These are phyloP conservation scores for Prorops nasuta DNA, from an alignment of 1,140 invertebrate genomes.

Conservation along the genomic window DNA sequence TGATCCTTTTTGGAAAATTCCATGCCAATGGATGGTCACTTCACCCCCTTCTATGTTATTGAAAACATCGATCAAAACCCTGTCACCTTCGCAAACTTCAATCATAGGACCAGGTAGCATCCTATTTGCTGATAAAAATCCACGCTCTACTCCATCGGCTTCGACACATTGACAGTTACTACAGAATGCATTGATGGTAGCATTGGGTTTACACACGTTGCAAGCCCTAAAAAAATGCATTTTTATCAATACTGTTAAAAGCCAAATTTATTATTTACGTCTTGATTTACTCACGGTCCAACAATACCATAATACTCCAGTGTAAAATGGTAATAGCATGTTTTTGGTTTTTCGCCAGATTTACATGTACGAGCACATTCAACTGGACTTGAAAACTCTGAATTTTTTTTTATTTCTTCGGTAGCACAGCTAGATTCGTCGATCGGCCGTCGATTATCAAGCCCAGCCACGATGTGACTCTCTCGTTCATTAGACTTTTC, in stretches of 20 bases:
- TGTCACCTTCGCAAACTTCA: slow-evolving; percentile 78
- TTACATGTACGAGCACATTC: slow-evolving; percentile 80
- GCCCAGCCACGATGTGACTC: neutral
- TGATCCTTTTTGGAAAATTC: slow-evolving; percentile 72
- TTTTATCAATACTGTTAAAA: neutral
- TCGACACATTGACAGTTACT: slow-evolving; percentile 84
- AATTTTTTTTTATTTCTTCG: slow-evolving; percentile 71
- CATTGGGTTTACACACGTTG: slow-evolving; percentile 85
- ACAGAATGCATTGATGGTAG: slow-evolving; percentile 80
- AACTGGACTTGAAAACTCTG: slow-evolving; percentile 72
- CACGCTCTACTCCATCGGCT: slow-evolving; percentile 81
- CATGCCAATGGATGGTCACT: slow-evolving; percentile 86
- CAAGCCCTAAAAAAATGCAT: slow-evolving; percentile 68
- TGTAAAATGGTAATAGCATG: slow-evolving; percentile 84
- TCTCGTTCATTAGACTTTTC: too few relatives aligned
- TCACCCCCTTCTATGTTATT: slow-evolving; percentile 76
- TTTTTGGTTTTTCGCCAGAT: slow-evolving; percentile 74
- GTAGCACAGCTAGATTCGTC: slow-evolving; percentile 57
- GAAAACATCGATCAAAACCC: slow-evolving; percentile 75
- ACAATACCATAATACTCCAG: slow-evolving; percentile 82
- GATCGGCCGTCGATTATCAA: neutral
- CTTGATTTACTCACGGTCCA: slow-evolving; percentile 74
- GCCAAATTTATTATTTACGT: too few relatives aligned
- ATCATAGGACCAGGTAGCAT: slow-evolving; percentile 87
- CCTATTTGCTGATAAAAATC: slow-evolving; percentile 80